phyloP scores from a whole-genome alignment of 2,797 vertebrate genomes.

The Siniperca scherzeri region DNA sequence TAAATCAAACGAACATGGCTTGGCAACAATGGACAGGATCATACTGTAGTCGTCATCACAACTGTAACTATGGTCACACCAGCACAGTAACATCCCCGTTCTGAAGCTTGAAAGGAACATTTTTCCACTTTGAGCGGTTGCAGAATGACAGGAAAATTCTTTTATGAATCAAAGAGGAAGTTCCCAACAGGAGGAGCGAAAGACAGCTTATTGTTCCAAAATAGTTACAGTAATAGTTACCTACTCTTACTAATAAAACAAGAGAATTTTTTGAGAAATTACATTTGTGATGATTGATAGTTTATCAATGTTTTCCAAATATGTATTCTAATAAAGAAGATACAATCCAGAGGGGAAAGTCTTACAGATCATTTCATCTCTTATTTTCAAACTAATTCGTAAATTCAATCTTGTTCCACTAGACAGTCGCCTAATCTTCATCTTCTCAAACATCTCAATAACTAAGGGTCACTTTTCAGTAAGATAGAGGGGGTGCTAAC shows the following conservation, averaged over 20 bases:
- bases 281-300: not conserved
- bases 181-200: constrained; percentile 3
- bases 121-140: constrained; percentile 9
- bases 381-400: not conserved
- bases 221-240: not conserved
- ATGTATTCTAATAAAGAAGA: not conserved
- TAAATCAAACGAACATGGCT: constrained; percentile 25
- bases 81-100: constrained; percentile 9
- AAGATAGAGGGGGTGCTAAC: no score
- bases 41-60: constrained; percentile 20
- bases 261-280: not conserved
- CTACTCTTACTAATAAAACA: not conserved
- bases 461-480: no score
- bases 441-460: not conserved
- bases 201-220: constrained; percentile 10
- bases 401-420: not conserved
- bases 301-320: not conserved
- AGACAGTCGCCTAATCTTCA: not conserved
- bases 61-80: constrained; percentile 31
- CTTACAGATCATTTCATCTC: not conserved
- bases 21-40: constrained; percentile 14
- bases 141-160: constrained; percentile 19
- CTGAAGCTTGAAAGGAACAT: not conserved
- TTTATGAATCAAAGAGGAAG: constrained; percentile 23
- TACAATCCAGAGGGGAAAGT: not conserved